Conservation (phyloP, 2,113 vertebrate genomes). For the Chlorocebus sabaeus region DNA sequence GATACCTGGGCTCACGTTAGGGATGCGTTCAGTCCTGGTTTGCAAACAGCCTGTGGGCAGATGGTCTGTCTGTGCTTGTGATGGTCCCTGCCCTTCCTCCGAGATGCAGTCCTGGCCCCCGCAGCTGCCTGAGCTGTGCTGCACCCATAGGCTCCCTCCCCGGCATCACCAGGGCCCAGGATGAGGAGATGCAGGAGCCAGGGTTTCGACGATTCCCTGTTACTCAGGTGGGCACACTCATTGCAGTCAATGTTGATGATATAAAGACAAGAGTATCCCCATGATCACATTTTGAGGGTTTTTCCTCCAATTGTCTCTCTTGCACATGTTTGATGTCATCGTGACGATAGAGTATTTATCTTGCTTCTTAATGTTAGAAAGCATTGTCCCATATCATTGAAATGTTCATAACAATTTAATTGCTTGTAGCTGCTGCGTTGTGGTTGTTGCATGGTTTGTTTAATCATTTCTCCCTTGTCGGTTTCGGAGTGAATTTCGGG, state of each 20-base stretch:
- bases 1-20: rapidly evolving
- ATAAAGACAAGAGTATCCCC: rapidly evolving
- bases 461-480: neutral
- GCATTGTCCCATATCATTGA: neutral
- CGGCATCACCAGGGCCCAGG: neutral
- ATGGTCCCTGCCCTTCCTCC: neutral
- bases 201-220: neutral
- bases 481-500: neutral
- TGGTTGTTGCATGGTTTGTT: rapidly evolving
- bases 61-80: too few species aligned
- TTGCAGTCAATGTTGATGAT: rapidly evolving
- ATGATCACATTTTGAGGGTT: neutral
- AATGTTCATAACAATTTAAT: too few species aligned
- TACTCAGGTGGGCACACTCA: rapidly evolving
- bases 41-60: neutral
- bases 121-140: neutral
- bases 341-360: neutral
- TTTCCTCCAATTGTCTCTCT: neutral
- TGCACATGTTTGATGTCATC: neutral
- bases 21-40: neutral
- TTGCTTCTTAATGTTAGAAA: neutral
- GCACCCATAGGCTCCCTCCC: neutral
- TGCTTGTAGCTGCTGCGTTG: neutral
- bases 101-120: rapidly evolving
- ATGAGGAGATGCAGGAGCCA: neutral